These are phyloP conservation scores for Hirtodrosophila alboralis DNA, from an alignment of 2,888 invertebrate species.

Conservation along the genomic window DNA sequence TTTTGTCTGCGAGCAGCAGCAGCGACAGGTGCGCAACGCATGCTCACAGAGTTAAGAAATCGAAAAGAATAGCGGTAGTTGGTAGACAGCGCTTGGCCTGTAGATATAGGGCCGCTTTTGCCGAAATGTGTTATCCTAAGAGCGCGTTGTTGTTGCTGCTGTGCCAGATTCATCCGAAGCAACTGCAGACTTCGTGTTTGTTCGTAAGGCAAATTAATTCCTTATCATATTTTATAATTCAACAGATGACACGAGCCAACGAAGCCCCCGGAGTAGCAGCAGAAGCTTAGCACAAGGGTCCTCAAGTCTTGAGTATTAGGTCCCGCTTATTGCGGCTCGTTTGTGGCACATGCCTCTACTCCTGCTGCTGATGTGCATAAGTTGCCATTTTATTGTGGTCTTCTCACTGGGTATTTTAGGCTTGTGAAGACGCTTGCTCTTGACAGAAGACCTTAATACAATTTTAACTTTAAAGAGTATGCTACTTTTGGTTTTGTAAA, in stretches of 20 bases:
- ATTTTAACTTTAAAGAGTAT: conserved; percentile 21
- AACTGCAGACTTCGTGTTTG: conserved; percentile 41
- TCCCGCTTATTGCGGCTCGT: conserved; percentile 60
- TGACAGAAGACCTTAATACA: background rate
- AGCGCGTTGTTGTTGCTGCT: conserved; percentile 56
- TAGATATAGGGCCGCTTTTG: conserved; percentile 34
- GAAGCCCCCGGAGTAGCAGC: conserved; percentile 27
- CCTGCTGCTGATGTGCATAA: conserved; percentile 4
- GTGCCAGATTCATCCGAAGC: conserved; percentile 65
- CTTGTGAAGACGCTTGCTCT: background rate
- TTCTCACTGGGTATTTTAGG: background rate
- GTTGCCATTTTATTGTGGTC: conserved; percentile 20
- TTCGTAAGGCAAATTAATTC: conserved; percentile 74
- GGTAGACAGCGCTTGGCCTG: conserved; percentile 18
- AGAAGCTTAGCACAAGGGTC: conserved; percentile 54
- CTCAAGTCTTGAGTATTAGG: conserved; percentile 14
- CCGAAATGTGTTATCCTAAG: conserved; percentile 65
- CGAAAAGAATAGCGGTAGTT: conserved; percentile 68
- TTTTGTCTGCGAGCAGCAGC: conserved; percentile 43
- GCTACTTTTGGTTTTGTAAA: background rate
- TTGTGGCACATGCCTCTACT: conserved; percentile 70
- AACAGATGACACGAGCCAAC: conserved; percentile 81
- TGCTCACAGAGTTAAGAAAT: conserved; percentile 48
- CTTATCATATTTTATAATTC: conserved; percentile 81
- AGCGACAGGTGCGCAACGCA: conserved; percentile 72